These are phyloP conservation scores for Labia minor DNA, from an alignment of 2,888 invertebrate genomes.

Conservation along the genomic window DNA sequence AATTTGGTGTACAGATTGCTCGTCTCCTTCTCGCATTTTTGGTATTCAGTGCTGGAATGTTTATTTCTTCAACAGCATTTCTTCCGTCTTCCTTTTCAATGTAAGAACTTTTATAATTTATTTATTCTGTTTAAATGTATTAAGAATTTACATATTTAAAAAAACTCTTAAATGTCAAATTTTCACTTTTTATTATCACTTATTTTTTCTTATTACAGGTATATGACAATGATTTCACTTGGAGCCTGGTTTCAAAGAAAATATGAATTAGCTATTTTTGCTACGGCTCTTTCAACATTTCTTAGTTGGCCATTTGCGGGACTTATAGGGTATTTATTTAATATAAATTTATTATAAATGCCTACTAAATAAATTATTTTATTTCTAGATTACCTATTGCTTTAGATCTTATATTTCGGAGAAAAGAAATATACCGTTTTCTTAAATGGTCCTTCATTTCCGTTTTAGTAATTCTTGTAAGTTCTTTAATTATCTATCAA, in stretches of 20 bases:
- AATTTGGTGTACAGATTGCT: conserved; percentile 81
- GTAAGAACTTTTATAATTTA: conserved; percentile 33
- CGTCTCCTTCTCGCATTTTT: conserved; percentile 69
- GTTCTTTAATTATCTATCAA: conserved; percentile 22
- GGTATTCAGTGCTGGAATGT: conserved; percentile 82
- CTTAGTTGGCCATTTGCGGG: conserved; percentile 97
- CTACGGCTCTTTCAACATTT: conserved; percentile 69
- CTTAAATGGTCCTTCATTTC: conserved; percentile 66
- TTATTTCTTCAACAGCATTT: conserved; percentile 74
- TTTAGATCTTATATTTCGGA: conserved; percentile 64
- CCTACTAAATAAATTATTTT: conserved; percentile 17
- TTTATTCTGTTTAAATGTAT: background rate
- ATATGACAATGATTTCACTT: conserved; percentile 68
- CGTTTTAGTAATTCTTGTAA: conserved; percentile 53
- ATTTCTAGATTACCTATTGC: conserved; percentile 60
- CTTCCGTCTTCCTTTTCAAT: conserved; percentile 93
- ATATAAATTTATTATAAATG: background rate
- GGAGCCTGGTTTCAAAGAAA: conserved; percentile 82
- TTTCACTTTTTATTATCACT: background rate
- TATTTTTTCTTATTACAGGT: conserved; percentile 36
- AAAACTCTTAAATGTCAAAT: too few relatives aligned
- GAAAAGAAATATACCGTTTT: conserved; percentile 56
- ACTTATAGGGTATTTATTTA: conserved; percentile 55
- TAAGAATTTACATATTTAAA: too few relatives aligned
- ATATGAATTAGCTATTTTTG: conserved; percentile 67